phyloP scores from a whole-genome alignment of 2,113 vertebrate species.

The Dasyornis broadbenti region DNA sequence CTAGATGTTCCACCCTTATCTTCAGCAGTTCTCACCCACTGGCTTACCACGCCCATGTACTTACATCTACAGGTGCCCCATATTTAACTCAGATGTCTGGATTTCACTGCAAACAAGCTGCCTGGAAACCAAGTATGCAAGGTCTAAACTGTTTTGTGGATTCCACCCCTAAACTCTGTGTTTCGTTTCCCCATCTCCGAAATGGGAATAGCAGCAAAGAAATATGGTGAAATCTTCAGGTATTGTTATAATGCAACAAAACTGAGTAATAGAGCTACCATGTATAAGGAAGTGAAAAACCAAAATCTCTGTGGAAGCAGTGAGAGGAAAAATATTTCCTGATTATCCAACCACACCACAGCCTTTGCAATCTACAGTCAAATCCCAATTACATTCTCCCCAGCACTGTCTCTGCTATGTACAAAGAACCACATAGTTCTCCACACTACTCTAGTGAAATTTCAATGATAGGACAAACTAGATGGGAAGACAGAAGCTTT shows the following conservation, averaged over 20 bases:
- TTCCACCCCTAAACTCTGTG: background rate
- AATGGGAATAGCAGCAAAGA: background rate
- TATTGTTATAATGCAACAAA: background rate
- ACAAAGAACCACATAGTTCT: background rate
- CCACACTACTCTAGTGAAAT: background rate
- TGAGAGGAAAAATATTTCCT: background rate
- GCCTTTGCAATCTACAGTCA: background rate
- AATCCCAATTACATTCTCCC: background rate
- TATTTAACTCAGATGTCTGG: background rate
- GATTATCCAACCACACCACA: background rate
- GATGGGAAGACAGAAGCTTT: background rate
- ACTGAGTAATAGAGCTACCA: background rate
- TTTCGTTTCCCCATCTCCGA: background rate
- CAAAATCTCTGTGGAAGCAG: background rate
- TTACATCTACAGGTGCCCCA: background rate
- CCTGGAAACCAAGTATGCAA: background rate
- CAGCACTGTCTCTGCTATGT: background rate
- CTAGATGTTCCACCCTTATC: background rate
- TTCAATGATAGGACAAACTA: background rate
- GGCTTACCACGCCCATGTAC: background rate
- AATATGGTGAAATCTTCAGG: background rate
- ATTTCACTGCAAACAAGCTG: background rate
- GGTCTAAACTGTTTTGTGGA: background rate
- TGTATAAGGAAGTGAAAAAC: background rate
- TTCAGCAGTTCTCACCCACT: background rate